Conservation (phyloP, 2,113 vertebrate species). For the Plecotus auritus region DNA sequence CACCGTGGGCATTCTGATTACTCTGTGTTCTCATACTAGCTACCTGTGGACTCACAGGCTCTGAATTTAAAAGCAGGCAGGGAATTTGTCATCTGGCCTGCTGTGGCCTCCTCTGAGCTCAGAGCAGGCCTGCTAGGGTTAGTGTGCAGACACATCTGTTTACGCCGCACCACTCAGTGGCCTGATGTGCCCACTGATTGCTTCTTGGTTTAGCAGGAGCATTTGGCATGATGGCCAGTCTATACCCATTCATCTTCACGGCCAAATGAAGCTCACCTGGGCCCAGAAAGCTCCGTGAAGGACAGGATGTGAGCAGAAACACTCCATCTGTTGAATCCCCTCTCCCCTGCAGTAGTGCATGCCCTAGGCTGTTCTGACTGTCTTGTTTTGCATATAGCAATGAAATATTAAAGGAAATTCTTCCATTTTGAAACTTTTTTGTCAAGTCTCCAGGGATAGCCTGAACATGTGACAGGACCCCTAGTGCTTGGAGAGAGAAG, state of each 20-base stretch:
- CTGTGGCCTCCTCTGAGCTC: neutral
- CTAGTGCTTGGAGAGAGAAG: neutral
- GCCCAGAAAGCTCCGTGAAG: neutral
- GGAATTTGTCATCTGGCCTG: neutral
- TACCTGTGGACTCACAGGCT: neutral
- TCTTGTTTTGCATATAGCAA: neutral
- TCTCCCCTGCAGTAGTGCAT: neutral
- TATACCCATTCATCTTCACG: neutral
- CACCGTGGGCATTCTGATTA: neutral
- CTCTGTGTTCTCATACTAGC: neutral
- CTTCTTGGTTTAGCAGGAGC: neutral
- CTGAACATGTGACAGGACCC: neutral
- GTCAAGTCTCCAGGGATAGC: neutral
- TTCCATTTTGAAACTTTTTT: neutral
- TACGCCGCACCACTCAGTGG: fast-evolving
- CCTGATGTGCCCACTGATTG: neutral
- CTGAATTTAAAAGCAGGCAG: neutral
- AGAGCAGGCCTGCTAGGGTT: neutral
- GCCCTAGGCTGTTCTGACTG: neutral
- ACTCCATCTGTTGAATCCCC: neutral
- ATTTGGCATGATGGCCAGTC: neutral
- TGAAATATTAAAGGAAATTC: constrained; percentile 39
- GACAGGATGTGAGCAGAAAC: neutral
- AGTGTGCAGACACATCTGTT: fast-evolving
- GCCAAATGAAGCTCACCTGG: neutral